Evolutionary conservation across 2,113 vertebrate genomes (phyloP), one percentile per base, ranked within the genome.

Genomic region (Lycocorax pyrrhopterus): DNA sequence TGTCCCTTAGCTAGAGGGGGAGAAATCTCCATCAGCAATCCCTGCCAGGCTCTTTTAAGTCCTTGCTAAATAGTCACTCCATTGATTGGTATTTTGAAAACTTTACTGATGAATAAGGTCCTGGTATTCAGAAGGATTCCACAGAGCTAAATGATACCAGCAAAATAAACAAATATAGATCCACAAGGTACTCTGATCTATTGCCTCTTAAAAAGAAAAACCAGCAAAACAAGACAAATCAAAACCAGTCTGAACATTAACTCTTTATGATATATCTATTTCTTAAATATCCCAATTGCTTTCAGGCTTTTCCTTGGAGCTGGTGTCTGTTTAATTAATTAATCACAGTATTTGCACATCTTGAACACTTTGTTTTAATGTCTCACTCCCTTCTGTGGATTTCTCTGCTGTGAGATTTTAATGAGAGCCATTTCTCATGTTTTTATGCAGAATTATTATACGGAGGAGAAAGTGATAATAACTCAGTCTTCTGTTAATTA

Each of bases 401-500:
- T 84, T 74, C 77, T 90, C 18, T 64, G 26, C 30, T 60, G 26
- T 86, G 74, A 83, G 84, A 92, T 94, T 97, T 90, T 96, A 96
- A 90, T 64, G 64, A 96, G 88, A 95, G 29, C 11, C 79, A 78
- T 91, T 95, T 93, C 73, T 59, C 93, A 82, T 83, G 43, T 29
- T 87, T 87, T 78, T 81, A 80, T 93, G 79, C 55, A 80, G 93
- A 96, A 90, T 94, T 92, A 87, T 55, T 80, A 49, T 92, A 72
- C 0, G 9, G 91, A 69, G 53, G 19, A 82, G 63, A 58, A 91
- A 85, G 67, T 63, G 67, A 80, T 90, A 95, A 95, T 85, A 96
- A 89, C 55, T 91, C 76, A 82, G 64, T 85, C 89, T 82, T 90
- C 83, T 96, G 62, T 97, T 96, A 97, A 97, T 97, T 97, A 94